Conservation (phyloP, 2,113 vertebrate species). For the Alaudala cheleensis region DNA sequence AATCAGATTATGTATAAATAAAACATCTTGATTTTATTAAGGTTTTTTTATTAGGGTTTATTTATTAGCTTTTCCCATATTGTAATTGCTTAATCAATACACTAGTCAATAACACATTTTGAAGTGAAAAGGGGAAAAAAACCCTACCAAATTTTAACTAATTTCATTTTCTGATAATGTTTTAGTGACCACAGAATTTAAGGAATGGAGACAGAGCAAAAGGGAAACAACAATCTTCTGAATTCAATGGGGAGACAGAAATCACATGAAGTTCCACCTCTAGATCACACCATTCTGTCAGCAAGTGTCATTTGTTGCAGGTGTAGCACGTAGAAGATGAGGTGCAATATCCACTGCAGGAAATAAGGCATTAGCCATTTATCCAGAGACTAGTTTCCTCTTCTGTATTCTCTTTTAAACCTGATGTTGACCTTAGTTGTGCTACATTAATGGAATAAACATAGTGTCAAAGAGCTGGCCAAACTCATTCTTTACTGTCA, state of each 20-base stretch:
- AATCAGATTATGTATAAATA: not conserved
- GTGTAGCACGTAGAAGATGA: fast-evolving
- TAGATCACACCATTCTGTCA: not conserved
- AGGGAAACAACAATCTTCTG: not conserved
- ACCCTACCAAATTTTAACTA: fast-evolving
- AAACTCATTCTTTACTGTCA: not conserved
- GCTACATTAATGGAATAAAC: not conserved
- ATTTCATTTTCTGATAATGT: not conserved
- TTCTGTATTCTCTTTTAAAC: not conserved
- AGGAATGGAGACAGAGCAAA: not conserved
- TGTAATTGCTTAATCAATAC: not conserved
- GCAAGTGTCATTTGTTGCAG: not conserved
- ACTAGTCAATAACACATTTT: not conserved
- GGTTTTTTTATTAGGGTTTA: not conserved
- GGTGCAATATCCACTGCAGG: not conserved
- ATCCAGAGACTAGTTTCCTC: not conserved
- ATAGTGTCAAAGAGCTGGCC: not conserved
- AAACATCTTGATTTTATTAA: not conserved
- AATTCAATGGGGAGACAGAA: not conserved
- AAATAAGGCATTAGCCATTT: not conserved
- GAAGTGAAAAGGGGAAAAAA: not conserved
- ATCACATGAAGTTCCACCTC: not conserved
- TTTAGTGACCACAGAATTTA: not conserved
- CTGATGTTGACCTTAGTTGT: not conserved
- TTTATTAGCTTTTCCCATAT: not conserved